A percentile compares a stretch with the other conserved stretches of the same genome.
Evolutionary conservation across 2,888 invertebrate species (phyloP).

Genomic region (Aquatica leii): DNA sequence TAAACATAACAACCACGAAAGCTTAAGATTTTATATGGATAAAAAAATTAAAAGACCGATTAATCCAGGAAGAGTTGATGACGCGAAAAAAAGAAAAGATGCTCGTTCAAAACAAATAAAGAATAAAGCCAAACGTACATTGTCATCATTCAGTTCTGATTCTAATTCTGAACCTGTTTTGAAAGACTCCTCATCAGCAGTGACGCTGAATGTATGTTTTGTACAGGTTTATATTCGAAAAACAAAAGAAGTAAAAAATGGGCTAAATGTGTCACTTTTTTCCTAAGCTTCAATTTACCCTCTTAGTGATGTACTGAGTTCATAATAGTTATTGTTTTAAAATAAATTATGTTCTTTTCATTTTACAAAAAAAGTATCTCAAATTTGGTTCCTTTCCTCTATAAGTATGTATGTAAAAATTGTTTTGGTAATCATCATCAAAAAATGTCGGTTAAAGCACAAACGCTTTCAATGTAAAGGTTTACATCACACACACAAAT

Average conservation of each 20-base stretch:
- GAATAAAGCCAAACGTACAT: not conserved
- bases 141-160: not conserved
- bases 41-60: not conserved
- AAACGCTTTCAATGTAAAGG: no score
- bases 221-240: slow-evolving; percentile 3
- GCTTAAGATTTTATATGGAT: no score
- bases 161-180: not conserved
- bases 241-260: no score
- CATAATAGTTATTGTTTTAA: no score
- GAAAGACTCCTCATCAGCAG: not conserved
- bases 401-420: no score
- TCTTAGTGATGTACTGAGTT: no score
- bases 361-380: slow-evolving; percentile 1
- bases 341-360: not conserved
- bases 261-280: not conserved
- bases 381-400: no score
- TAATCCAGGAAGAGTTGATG: not conserved
- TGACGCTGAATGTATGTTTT: slow-evolving; percentile 14
- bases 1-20: no score
- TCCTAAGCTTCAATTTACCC: not conserved
- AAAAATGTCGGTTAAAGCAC: no score
- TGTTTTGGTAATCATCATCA: no score
- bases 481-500: no score
- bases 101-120: not conserved
- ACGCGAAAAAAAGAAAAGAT: not conserved